Evolutionary conservation across 2,797 vertebrate species (phyloP).

Genomic region (Margarornis squamiger): DNA sequence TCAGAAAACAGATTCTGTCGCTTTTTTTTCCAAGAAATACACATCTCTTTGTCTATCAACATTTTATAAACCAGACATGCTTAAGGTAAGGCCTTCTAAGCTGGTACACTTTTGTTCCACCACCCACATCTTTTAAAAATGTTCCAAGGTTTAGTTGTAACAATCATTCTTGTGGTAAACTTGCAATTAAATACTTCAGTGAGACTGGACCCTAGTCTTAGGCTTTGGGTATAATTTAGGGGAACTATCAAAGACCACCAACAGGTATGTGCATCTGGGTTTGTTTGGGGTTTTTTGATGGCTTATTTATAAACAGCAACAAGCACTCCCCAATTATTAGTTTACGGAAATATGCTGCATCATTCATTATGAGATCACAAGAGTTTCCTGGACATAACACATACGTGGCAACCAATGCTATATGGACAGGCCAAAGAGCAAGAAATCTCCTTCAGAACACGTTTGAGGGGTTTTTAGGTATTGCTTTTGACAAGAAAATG

Average conservation of each 20-base stretch:
- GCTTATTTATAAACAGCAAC: background rate
- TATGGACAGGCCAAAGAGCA: background rate
- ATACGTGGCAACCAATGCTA: background rate
- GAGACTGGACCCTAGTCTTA: background rate
- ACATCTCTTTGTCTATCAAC: background rate
- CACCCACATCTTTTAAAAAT: background rate
- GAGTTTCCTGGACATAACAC: background rate
- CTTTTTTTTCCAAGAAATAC: background rate
- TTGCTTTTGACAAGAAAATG: background rate
- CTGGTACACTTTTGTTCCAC: background rate
- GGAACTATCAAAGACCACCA: background rate
- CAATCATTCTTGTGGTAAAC: background rate
- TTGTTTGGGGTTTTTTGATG: rapidly evolving
- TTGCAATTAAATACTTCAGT: background rate
- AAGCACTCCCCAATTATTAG: background rate
- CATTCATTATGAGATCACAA: background rate
- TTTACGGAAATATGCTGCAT: background rate
- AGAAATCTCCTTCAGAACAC: background rate
- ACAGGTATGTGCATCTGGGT: background rate
- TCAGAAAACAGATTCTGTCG: background rate
- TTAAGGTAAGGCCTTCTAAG: background rate
- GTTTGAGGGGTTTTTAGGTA: background rate
- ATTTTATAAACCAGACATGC: background rate
- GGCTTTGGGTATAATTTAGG: background rate
- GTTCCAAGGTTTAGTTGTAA: background rate